Conservation (phyloP, 2,113 vertebrate genomes). For the Rhagologus leucostigma region DNA sequence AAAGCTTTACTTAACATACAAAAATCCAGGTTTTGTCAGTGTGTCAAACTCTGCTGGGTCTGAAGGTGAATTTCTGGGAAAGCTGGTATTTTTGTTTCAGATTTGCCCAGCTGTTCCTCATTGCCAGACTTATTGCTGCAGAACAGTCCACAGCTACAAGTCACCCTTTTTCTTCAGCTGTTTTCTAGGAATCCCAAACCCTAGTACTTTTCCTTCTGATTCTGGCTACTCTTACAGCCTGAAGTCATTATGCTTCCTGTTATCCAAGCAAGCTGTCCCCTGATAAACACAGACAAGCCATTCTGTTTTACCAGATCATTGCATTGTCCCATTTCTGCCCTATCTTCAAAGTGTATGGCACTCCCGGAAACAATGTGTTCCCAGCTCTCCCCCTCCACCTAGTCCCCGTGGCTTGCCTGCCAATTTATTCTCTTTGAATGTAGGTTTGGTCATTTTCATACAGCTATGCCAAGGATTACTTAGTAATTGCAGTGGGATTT, state of each 20-base stretch:
- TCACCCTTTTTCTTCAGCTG: not conserved
- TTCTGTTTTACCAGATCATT: not conserved
- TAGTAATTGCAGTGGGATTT: not conserved
- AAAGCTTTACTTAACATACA: not conserved
- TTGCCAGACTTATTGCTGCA: not conserved
- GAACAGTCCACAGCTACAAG: not conserved
- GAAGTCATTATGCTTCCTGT: not conserved
- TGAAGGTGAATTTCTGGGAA: not conserved
- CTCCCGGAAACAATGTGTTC: constrained; percentile 1
- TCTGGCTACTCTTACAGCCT: not conserved
- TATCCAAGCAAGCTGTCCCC: not conserved
- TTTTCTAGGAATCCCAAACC: not conserved
- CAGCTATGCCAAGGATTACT: not conserved
- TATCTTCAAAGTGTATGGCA: not conserved
- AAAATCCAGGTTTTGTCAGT: not conserved
- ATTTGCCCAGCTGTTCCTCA: not conserved
- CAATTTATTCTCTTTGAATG: not conserved
- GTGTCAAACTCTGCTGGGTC: not conserved
- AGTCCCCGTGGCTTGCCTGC: not conserved
- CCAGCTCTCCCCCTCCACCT: not conserved
- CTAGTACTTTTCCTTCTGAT: not conserved
- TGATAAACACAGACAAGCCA: not conserved
- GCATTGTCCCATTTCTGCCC: not conserved
- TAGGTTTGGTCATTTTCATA: not conserved
- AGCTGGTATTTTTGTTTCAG: not conserved